Evolutionary conservation across 1,140 invertebrate species (phyloP), one percentile per base, ranked within the genome.

Genomic region (Lordiphosa stackelbergi): DNA sequence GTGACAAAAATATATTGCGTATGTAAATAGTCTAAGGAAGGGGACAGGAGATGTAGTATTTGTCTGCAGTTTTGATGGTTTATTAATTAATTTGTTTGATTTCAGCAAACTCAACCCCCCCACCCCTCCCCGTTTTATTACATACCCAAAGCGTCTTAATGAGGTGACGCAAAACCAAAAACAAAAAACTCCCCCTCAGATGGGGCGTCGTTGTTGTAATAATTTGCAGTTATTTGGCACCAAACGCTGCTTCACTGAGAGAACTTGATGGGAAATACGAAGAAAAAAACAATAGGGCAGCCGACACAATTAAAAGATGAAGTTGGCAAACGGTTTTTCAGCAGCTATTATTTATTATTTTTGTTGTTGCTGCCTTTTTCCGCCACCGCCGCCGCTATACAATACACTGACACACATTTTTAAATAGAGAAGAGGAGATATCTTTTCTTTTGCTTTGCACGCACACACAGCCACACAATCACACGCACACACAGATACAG

Each of bases 321-420:
- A 55, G 73, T 61, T 70, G 66, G 62, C 53, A 62, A 79, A 81
- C 78, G 66, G 60, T 74, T 73, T 38, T 49, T 52, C 66, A 63
- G 65, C 61, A 73, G 60, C 77, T 79, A 71, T 81, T 75, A 81
- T 81, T 83, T 81, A 83, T 75, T 83, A 75, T 83, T 55, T 46
- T 46, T 66, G 53, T 38, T 53, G 22, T 13, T 34, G 41, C 42
- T 54, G 34, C 24, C 51, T 53, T 53, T 53, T 53, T 42, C 3
- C n/a, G n/a, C 37, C 46, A 12, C 38, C 8, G 22, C 34, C 59
- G 28, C 65, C 31, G n/a, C 24, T 31, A 60, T 48, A 75, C 75
- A 83, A 83, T 71, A 81, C 75, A 81, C 75, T 81, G 75, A 83
- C 75, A 81, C 75, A 81, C 72, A 83, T 83, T 81, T 75, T 83